Conservation (phyloP, 2,888 invertebrate genomes). For the Meliscaeva auricollis region DNA sequence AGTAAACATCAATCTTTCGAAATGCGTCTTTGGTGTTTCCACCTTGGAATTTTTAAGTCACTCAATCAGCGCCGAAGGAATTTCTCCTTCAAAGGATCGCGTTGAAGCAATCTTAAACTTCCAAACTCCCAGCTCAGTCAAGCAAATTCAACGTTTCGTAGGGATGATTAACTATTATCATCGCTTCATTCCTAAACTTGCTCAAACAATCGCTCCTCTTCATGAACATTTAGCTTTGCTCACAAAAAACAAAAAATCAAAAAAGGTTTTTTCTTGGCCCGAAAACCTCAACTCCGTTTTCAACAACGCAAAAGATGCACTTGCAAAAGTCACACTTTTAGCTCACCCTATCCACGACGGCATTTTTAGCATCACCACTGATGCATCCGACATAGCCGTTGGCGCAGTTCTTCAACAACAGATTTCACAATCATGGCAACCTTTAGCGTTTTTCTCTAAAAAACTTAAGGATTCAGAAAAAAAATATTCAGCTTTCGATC, state of each 20-base stretch:
- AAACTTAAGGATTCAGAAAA: constrained; percentile 77
- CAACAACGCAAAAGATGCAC: constrained; percentile 9
- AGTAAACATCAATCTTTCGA: too few relatives aligned
- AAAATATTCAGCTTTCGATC: constrained; percentile 78
- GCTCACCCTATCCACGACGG: constrained; percentile 30
- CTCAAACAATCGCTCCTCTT: constrained; percentile 19
- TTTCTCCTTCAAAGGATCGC: too few relatives aligned
- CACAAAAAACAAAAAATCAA: not conserved
- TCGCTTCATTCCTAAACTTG: constrained; percentile 26
- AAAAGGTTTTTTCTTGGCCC: constrained; percentile 21
- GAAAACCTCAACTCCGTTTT: constrained; percentile 1
- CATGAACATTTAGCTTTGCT: constrained; percentile 3
- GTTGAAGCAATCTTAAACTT: constrained; percentile 1
- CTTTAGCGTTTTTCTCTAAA: constrained; percentile 77
- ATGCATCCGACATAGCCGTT: constrained; percentile 76
- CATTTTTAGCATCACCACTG: constrained; percentile 19
- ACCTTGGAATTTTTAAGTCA: too few relatives aligned
- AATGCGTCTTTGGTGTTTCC: too few relatives aligned
- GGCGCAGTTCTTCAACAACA: constrained; percentile 77
- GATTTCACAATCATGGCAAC: constrained; percentile 69
- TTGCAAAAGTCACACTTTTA: constrained; percentile 31
- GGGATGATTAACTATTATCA: constrained; percentile 30
- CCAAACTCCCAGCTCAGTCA: not conserved
- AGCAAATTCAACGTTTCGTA: constrained; percentile 33
- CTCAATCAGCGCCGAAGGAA: too few relatives aligned